These are phyloP conservation scores for Athalia rosae DNA, from an alignment of 2,888 invertebrate species.

Conservation along the genomic window DNA sequence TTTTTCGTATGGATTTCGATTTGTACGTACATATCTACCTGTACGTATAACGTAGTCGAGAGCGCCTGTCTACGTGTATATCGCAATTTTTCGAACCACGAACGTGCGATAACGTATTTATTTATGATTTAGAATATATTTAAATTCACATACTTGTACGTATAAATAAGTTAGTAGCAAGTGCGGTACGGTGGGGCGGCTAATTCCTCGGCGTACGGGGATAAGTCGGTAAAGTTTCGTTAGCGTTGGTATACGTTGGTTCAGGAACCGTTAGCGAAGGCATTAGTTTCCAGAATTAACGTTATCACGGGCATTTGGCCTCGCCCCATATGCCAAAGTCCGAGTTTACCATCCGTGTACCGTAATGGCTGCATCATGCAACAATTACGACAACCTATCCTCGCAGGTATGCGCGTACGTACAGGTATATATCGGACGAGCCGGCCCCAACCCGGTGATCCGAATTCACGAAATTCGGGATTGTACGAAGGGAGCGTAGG, in stretches of 20 bases:
- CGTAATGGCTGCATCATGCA: slow-evolving; percentile 38
- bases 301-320: slow-evolving; percentile 28
- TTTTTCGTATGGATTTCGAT: too few relatives aligned
- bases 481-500: too few relatives aligned
- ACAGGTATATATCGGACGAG: neutral
- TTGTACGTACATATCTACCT: too few relatives aligned
- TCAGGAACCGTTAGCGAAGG: slow-evolving; percentile 33
- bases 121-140: too few relatives aligned
- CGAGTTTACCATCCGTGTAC: neutral
- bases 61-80: too few relatives aligned
- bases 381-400: slow-evolving; percentile 27
- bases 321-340: slow-evolving; percentile 11
- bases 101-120: too few relatives aligned
- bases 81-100: too few relatives aligned
- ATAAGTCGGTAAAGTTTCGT: slow-evolving; percentile 43
- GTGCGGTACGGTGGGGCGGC: too few relatives aligned
- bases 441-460: neutral
- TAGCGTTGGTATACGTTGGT: slow-evolving; percentile 18
- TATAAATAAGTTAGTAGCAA: too few relatives aligned
- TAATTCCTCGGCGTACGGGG: neutral
- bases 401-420: neutral
- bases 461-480: neutral
- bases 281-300: slow-evolving; percentile 30
- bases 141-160: too few relatives aligned
- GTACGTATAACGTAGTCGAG: too few relatives aligned